These are phyloP conservation scores for Neodon shergylaensis DNA, from an alignment of 2,113 vertebrate species.

Conservation along the genomic window DNA sequence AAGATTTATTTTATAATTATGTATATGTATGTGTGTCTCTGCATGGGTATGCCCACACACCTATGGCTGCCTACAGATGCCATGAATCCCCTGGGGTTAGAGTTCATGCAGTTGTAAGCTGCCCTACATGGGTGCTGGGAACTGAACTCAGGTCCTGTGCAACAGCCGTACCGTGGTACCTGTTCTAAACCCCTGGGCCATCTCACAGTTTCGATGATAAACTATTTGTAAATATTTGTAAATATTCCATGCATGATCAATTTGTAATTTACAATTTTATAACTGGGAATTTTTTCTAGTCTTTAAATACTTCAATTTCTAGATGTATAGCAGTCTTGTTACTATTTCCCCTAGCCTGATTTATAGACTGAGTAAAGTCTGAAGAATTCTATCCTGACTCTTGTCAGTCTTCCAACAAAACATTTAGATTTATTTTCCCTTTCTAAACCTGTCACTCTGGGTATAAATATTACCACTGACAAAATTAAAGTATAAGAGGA, in stretches of 20 bases:
- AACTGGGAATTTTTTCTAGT: neutral
- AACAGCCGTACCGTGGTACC: too few species aligned
- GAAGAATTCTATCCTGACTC: neutral
- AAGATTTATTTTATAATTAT: neutral
- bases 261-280: slow-evolving; percentile 4
- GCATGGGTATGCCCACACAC: neutral
- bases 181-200: neutral
- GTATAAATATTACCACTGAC: neutral
- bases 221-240: neutral
- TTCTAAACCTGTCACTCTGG: neutral
- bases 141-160: neutral
- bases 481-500: slow-evolving; percentile 1
- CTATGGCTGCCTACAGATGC: neutral
- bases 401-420: neutral
- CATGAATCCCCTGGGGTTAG: too few species aligned
- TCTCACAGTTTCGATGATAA: rapidly evolving
- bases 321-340: neutral
- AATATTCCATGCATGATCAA: neutral
- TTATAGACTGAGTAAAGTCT: neutral
- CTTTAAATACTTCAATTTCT: neutral
- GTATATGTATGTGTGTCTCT: neutral
- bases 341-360: neutral
- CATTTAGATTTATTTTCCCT: neutral
- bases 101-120: neutral
- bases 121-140: too few species aligned